Evolutionary conservation across 2,113 vertebrate species (phyloP).

Genomic region (Pelecanoides urinatrix): DNA sequence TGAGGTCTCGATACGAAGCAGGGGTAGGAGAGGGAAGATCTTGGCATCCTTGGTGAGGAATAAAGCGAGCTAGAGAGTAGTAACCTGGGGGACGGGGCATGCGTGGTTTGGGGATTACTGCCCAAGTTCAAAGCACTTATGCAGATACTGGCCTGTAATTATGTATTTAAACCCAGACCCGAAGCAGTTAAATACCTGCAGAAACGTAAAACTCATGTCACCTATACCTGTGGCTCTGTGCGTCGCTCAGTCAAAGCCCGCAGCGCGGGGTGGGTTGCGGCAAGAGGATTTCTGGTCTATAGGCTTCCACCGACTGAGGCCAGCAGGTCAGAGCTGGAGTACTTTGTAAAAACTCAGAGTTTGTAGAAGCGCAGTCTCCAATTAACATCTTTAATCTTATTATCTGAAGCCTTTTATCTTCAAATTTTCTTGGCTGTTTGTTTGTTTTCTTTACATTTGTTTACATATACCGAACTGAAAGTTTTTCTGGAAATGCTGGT

Average conservation of each 20-base stretch:
- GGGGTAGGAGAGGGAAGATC: neutral
- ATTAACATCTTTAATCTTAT: slow-evolving; percentile 26
- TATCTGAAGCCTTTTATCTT: slow-evolving; percentile 59
- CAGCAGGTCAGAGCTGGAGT: neutral
- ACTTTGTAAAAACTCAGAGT: neutral
- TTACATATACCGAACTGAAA: neutral
- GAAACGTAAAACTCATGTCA: neutral
- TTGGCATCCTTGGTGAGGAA: neutral
- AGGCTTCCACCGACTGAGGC: neutral
- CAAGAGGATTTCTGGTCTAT: neutral
- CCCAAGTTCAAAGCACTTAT: neutral
- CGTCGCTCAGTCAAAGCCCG: neutral
- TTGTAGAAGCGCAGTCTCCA: neutral
- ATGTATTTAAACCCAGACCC: neutral
- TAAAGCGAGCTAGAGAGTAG: neutral
- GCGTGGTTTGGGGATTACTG: neutral
- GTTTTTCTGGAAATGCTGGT: slow-evolving; percentile 60
- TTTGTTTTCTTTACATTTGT: slow-evolving; percentile 51
- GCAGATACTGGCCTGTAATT: neutral
- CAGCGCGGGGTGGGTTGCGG: neutral
- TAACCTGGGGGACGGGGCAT: neutral
- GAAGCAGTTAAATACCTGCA: neutral
- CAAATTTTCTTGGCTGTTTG: slow-evolving; percentile 20
- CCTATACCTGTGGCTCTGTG: neutral
- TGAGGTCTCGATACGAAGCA: neutral